Base-by-base conservation (phyloP, 2,113 vertebrate species). In the Phrynocephalus versicolor region DNA sequence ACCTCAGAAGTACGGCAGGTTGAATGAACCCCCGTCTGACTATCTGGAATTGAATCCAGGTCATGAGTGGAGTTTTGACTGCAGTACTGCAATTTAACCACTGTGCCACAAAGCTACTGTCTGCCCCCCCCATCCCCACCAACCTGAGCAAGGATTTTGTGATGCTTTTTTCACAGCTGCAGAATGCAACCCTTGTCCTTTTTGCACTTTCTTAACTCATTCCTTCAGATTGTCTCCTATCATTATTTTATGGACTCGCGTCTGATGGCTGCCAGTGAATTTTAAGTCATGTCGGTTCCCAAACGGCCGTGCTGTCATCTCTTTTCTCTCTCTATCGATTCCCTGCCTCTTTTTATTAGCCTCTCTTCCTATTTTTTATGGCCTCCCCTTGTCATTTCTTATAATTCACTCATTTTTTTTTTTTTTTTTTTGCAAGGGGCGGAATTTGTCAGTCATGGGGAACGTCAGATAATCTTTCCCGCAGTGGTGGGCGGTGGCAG, bases 281-380 rank as follows among this genome's bases (percentile, higher is more conserved):
- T 77, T 84, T 51, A 84, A 55, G 21, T 30, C 21, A 19, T 27
- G 14, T 35, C 16, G 33, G 45, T 67, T 67, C 60, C 41, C 41
- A 23, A 77, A 84, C 30, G 62, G 62, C n/a, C 3, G 1, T 13
- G 1, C 25, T 10, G 23, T 45, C 3, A 18, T 35, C 41, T 58
- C 83, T 51, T 57, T 57, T 70, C 23, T 78, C 74, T 84, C 45
- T 37, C 64, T 69, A 57, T 77, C 3, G 83, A 84, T 69, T 25
- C 30, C 74, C 73, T 1, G 10, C 62, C 25, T 62, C 64, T 41
- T 70, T 69, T 58, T 77, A 69, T 84, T 84, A 77, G 83, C 74
- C 33, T 51, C 33, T 57, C 64, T 8, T n/a, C 3, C 23, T 19
- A 16, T 33, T 19, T 15, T 70, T 69, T 55, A 75, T 62, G 27